phyloP scores from a whole-genome alignment of 2,797 vertebrate genomes.

The Petrocephalus schoutedeni region DNA sequence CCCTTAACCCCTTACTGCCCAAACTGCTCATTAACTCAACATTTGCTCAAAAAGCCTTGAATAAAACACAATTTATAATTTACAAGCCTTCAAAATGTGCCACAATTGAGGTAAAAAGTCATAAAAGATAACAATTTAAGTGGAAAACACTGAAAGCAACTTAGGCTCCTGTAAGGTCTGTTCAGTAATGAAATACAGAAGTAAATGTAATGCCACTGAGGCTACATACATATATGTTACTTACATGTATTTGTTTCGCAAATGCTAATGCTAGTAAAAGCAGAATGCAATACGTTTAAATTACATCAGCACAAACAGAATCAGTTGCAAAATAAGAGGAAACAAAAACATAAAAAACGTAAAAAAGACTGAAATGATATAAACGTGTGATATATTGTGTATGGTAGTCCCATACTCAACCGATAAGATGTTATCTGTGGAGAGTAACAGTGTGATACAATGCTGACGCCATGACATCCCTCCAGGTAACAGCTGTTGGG shows the following conservation, averaged over 20 bases:
- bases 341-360: not conserved
- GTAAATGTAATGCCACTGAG: not conserved
- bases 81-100: not conserved
- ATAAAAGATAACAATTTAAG: not conserved
- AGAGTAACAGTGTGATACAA: not conserved
- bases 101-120: not conserved
- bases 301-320: not conserved
- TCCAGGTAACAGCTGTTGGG: not conserved
- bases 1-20: constrained; percentile 53
- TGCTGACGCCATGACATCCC: not conserved
- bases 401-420: not conserved
- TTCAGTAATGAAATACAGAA: not conserved
- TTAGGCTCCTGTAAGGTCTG: not conserved
- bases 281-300: not conserved
- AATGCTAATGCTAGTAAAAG: not conserved
- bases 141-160: not conserved
- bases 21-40: not conserved
- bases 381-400: not conserved
- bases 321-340: not conserved
- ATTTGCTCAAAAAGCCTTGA: not conserved
- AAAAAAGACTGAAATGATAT: not conserved
- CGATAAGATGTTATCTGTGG: not conserved
- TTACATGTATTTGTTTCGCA: not conserved
- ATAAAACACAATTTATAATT: not conserved
- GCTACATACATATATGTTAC: not conserved